phyloP scores from a whole-genome alignment of 2,113 vertebrate species.

The Pelecanus crispus region DNA sequence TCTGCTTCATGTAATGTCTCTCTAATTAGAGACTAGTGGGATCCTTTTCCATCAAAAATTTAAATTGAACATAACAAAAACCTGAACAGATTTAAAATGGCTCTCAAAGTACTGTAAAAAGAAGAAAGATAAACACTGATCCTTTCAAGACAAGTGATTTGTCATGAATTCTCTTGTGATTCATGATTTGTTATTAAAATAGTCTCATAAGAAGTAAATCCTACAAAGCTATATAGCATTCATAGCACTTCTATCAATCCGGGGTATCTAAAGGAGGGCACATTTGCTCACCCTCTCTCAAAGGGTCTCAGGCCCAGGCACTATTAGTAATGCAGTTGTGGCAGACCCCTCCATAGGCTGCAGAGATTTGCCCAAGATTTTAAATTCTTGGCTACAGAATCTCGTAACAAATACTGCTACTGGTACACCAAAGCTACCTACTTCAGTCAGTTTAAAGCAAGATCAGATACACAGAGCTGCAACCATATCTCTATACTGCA shows the following conservation, averaged over 20 bases:
- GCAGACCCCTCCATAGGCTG: not conserved
- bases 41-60: not conserved
- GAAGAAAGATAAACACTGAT: not conserved
- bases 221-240: not conserved
- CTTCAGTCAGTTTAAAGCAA: not conserved
- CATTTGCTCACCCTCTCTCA: not conserved
- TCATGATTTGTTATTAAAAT: not conserved
- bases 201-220: not conserved
- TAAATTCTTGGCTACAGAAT: not conserved
- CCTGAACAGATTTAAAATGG: not conserved
- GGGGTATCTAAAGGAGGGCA: not conserved
- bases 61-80: not conserved
- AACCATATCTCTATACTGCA: not conserved
- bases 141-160: not conserved
- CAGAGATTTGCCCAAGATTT: not conserved
- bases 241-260: not conserved
- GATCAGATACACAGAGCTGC: not conserved
- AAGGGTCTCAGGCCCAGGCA: not conserved
- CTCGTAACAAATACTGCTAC: not conserved
- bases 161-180: not conserved
- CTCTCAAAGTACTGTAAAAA: not conserved
- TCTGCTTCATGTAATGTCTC: not conserved
- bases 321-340: not conserved
- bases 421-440: not conserved
- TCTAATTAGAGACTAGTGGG: not conserved